Percentiles rank a stretch among this genome's conserved stretches.
Conservation (phyloP, 2,888 invertebrate genomes). For the Amphipoea oculea region DNA sequence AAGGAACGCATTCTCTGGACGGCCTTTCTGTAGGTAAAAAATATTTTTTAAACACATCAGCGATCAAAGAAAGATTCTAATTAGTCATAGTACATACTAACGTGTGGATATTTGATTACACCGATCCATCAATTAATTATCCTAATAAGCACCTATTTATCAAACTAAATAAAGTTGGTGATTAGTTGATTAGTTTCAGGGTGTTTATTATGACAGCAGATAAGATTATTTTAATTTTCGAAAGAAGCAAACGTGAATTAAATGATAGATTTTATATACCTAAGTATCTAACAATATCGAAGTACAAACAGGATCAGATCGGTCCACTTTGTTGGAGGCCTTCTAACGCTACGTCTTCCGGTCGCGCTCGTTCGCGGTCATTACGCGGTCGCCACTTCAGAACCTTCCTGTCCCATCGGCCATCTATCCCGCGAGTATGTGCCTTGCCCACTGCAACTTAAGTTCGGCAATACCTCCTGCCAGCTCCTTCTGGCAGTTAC, state of each 20-base stretch:
- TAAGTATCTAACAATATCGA: not conserved
- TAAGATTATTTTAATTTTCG: conserved; percentile 18
- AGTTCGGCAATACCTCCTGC: not conserved
- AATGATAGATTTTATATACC: not conserved
- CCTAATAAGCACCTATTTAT: not conserved
- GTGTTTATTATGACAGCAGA: conserved; percentile 5
- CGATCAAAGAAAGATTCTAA: too few species aligned
- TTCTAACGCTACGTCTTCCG: not conserved
- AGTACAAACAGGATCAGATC: not conserved
- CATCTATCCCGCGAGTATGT: not conserved
- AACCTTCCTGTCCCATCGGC: not conserved
- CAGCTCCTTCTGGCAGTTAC: too few species aligned
- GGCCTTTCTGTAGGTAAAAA: not conserved
- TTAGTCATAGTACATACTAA: not conserved
- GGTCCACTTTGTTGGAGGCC: not conserved
- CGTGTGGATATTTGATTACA: not conserved
- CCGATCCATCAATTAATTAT: conserved; percentile 36
- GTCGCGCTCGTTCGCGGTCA: too few species aligned
- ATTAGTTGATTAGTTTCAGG: conserved; percentile 7
- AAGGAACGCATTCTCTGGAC: not conserved
- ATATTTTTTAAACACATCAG: not conserved
- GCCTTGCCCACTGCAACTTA: not conserved
- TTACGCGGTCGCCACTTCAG: not conserved
- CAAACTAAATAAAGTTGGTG: not conserved
- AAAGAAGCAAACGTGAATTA: not conserved